Base-by-base conservation (phyloP, 1,140 invertebrate species). In the Rhopalosiphum padi region DNA sequence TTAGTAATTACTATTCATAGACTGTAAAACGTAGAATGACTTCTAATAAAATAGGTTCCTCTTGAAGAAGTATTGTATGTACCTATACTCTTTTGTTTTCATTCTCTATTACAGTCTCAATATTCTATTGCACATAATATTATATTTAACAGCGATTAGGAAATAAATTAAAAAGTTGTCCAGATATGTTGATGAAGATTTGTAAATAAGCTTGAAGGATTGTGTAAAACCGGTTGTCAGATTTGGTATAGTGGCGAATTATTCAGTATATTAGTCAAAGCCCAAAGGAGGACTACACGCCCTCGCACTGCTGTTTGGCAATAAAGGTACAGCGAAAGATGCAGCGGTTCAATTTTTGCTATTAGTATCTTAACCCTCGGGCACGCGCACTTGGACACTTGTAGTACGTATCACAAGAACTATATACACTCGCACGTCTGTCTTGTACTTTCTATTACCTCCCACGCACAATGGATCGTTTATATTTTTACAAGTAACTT, bases 401-500 rank as follows among this genome's bases (percentile, higher is more conserved):
- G 35, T 11, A 83, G 37, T 77, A n/a, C 15, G 60, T 77, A 93
- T 82, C 46, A 68, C 82, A 43, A 30, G 82, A 37, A 0, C 51
- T 92, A 83, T 30, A 23, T 85, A 25, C 48, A 11, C 30, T 22
- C 35, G 11, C 91, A 35, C 25, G 11, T 51, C 23, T 93, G 11
- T 82, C 23, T 93, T 51, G 37, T 93, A 93, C 91, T 93, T 93
- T 93, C 91, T 93, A 85, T 53, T 86, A 85, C 48, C 91, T 86
- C 91, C 91, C 91, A 93, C 91, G 77, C 91, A 93, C 91, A 93
- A 93, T 86, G n/a, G 68, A 85, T 86, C 48, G 23, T 77, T 68
- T 77, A 77, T 77, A 77, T n/a, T 77, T 48, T 83, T 91, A 60
- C n/a, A 37, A 83, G 30, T 46, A 48, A n/a, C 82, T 85, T 53